These are phyloP conservation scores for rabbit (Oryctolagus cuniculus) DNA, from an alignment of 2,113 vertebrate genomes.

Conservation along the genomic window DNA sequence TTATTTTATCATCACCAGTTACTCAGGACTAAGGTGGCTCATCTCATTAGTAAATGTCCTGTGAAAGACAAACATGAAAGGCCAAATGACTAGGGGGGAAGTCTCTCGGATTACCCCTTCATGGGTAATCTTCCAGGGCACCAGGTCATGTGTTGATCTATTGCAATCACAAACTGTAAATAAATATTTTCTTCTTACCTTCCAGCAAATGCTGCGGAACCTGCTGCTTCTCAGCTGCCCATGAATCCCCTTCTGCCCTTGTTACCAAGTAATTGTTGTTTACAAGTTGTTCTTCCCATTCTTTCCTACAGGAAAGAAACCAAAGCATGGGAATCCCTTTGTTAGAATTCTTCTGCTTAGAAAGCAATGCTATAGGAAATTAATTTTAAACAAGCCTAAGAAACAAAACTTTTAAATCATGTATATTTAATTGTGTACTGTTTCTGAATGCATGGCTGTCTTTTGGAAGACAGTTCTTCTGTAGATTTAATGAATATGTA, in stretches of 20 bases:
- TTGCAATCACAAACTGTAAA: conserved; percentile 91
- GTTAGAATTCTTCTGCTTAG: conserved; percentile 83
- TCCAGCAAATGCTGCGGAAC: conserved; percentile 95
- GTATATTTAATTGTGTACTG: no score
- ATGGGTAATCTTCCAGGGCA: conserved; percentile 87
- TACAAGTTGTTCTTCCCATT: conserved; percentile 99
- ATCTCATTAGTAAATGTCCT: conserved; percentile 85
- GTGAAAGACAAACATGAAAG: conserved; percentile 84
- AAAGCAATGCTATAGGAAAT: conserved; percentile 78
- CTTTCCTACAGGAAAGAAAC: conserved; percentile 91
- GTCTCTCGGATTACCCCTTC: conserved; percentile 84
- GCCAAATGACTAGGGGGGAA: conserved; percentile 79
- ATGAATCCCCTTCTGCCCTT: conserved; percentile 98
- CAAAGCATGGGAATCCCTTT: conserved; percentile 80
- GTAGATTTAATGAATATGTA: no score
- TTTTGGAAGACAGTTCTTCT: no score
- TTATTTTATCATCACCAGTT: no score
- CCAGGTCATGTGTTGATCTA: conserved; percentile 90
- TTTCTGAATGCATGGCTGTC: no score
- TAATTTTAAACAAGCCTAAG: conserved; percentile 83
- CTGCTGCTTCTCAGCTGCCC: conserved; percentile 96
- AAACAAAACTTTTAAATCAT: conserved; percentile 87
- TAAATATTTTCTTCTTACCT: conserved; percentile 95
- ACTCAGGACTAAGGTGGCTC: conserved; percentile 77
- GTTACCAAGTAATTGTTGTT: conserved; percentile 99